Conservation (phyloP, 2,888 invertebrate species). For the Nephrotoma flavescens region DNA sequence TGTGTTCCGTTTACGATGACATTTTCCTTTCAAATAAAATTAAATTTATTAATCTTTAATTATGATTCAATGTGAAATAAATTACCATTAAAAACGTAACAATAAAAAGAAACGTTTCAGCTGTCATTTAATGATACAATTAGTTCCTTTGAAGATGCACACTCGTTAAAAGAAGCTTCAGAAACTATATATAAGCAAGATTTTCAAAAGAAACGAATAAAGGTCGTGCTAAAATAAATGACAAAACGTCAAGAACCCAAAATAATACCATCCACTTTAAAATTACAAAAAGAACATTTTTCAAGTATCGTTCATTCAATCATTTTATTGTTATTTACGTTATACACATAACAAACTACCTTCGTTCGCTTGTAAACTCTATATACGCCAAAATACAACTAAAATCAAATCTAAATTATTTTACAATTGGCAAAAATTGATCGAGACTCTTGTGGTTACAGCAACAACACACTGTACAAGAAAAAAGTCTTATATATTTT, state of each 20-base stretch:
- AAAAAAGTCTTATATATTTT: not conserved
- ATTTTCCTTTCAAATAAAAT: not conserved
- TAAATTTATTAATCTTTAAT: not conserved
- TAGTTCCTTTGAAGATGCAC: not conserved
- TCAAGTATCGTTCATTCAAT: not conserved
- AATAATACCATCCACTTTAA: not conserved
- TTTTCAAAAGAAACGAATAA: not conserved
- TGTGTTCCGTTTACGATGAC: not conserved
- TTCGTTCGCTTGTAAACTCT: not conserved
- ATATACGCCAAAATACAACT: not conserved
- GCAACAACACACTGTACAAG: not conserved
- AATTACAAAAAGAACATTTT: not conserved
- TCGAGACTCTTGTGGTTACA: not conserved
- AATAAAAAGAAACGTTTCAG: not conserved
- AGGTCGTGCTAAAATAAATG: not conserved
- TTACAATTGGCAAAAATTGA: not conserved
- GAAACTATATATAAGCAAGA: not conserved
- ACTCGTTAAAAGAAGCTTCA: not conserved
- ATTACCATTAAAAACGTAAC: not conserved
- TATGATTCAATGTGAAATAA: not conserved
- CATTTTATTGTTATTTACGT: not conserved
- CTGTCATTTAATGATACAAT: not conserved
- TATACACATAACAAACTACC: not conserved
- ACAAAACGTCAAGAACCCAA: not conserved
- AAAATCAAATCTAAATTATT: not conserved